Conservation (phyloP, 2,113 vertebrate species). For the Apus apus region DNA sequence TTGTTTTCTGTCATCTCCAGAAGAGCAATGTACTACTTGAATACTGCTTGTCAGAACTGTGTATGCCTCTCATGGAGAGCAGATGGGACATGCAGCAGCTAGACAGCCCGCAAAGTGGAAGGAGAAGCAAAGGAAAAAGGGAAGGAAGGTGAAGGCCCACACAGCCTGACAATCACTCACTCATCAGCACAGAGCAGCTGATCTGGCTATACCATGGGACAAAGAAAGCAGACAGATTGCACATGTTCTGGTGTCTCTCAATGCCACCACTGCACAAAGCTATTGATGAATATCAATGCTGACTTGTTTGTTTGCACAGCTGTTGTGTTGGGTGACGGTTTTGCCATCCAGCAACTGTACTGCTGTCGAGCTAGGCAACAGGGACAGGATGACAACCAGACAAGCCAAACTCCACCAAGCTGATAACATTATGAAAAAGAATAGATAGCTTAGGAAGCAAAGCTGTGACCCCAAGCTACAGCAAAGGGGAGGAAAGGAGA, state of each 20-base stretch:
- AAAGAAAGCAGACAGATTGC: constrained; percentile 40
- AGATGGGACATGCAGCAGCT: neutral
- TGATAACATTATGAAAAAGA: neutral
- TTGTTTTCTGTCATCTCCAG: neutral
- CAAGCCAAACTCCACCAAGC: neutral
- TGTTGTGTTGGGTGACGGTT: neutral
- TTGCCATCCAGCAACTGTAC: neutral
- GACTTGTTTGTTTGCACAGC: constrained; percentile 40
- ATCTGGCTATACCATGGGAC: neutral
- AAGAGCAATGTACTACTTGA: neutral
- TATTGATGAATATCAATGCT: neutral
- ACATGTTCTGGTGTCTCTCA: neutral
- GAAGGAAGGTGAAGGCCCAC: neutral
- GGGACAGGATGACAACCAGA: neutral
- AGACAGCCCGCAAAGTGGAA: neutral
- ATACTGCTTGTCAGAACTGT: neutral
- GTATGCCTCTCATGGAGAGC: neutral
- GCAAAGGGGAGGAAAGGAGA: neutral
- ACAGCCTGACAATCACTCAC: neutral
- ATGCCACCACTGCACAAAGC: neutral
- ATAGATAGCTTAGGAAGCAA: neutral
- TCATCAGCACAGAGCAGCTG: neutral
- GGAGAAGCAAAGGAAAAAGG: neutral
- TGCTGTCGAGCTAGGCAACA: accelerated
- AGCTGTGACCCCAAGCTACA: neutral